Percentiles rank a stretch among this genome's conserved stretches.
These are phyloP conservation scores for Drosophila aldrichi DNA, from an alignment of 2,888 invertebrate genomes.

Conservation along the genomic window DNA sequence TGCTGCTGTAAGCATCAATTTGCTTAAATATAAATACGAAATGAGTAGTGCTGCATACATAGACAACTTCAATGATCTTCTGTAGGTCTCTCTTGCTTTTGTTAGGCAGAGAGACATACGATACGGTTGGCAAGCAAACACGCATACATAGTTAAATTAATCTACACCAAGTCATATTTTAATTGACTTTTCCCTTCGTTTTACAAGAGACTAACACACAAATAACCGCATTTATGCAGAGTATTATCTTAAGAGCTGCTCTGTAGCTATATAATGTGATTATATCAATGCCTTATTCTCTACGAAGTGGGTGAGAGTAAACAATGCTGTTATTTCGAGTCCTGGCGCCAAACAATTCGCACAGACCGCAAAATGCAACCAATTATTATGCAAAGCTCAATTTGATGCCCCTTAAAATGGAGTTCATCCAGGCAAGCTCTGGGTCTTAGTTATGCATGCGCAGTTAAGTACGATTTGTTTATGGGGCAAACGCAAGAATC, in stretches of 20 bases:
- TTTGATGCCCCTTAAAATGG: slow-evolving; percentile 15
- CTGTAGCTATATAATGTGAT: background rate
- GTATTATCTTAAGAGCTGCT: background rate
- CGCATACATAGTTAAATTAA: background rate
- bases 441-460: slow-evolving; percentile 39
- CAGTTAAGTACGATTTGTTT: slow-evolving; percentile 51
- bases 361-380: slow-evolving; percentile 6
- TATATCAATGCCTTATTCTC: background rate
- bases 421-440: slow-evolving; percentile 26
- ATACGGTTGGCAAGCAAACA: too few species aligned
- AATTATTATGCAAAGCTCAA: slow-evolving; percentile 53
- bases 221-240: too few species aligned
- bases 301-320: background rate
- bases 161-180: background rate
- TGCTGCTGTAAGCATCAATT: too few species aligned
- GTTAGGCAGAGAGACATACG: too few species aligned
- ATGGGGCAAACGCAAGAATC: slow-evolving; percentile 22
- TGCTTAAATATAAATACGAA: too few species aligned
- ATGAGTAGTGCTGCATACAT: too few species aligned
- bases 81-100: too few species aligned
- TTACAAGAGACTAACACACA: too few species aligned
- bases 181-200: too few species aligned
- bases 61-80: too few species aligned
- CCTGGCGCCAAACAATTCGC: background rate
- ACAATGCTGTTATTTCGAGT: background rate